Conservation (phyloP, 2,888 invertebrate species). For the Heteromurus nitidus region DNA sequence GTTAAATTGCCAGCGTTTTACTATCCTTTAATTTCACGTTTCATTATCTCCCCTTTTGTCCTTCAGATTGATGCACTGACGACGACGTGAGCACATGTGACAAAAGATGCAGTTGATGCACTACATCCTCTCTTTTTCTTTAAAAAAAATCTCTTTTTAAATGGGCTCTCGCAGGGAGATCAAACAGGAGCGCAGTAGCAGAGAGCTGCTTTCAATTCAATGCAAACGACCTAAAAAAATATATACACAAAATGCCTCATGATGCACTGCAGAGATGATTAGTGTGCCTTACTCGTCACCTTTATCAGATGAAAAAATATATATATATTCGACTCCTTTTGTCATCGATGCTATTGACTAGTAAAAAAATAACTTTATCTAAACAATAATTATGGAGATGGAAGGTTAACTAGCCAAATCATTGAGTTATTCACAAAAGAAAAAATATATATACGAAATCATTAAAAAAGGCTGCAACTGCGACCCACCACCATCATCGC, state of each 20-base stretch:
- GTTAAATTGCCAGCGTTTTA: background rate
- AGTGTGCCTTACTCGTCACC: too few species aligned
- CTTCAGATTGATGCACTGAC: constrained; percentile 17
- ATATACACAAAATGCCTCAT: too few species aligned
- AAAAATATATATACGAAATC: background rate
- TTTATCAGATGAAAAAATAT: too few species aligned
- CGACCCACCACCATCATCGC: background rate
- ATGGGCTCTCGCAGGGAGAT: too few species aligned
- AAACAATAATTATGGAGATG: constrained; percentile 26
- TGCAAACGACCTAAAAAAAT: too few species aligned
- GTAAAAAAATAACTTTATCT: constrained; percentile 5
- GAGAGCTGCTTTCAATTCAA: too few species aligned
- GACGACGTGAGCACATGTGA: background rate
- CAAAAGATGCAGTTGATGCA: constrained; percentile 15
- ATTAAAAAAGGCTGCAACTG: too few species aligned
- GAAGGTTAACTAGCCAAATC: constrained; percentile 49
- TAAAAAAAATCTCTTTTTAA: background rate
- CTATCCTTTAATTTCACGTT: constrained; percentile 41
- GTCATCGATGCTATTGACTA: background rate
- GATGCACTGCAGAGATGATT: too few species aligned
- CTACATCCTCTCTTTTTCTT: background rate
- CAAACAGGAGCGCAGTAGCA: too few species aligned
- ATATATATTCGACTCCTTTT: background rate
- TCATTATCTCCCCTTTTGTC: constrained; percentile 37
- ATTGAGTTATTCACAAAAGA: background rate